Evolutionary conservation across 2,888 invertebrate species (phyloP).

Genomic region (Drosophila kanekoi): DNA sequence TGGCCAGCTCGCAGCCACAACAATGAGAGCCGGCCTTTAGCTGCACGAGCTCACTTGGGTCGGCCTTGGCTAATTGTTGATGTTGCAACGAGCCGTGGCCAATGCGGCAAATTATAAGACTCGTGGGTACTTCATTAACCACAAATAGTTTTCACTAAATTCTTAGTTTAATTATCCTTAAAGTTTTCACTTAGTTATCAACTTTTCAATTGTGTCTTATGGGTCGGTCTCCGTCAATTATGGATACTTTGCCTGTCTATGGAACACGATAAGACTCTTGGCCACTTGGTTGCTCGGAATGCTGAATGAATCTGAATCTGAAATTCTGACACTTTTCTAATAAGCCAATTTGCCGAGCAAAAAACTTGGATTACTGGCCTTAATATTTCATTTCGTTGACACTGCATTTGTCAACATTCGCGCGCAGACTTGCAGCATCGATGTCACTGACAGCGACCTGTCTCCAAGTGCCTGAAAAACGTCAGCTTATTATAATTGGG

Average conservation of each 20-base stretch:
- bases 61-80: conserved; percentile 11
- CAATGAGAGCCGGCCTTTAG: conserved; percentile 1
- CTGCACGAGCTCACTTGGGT: conserved; percentile 51
- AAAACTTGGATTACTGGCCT: conserved; percentile 29
- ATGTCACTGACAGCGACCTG: conserved; percentile 26
- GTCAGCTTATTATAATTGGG: conserved; percentile 46
- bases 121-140: conserved; percentile 47
- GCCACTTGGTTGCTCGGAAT: conserved; percentile 4
- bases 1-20: conserved; percentile 4
- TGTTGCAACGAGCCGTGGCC: conserved; percentile 40
- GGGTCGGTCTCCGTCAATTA: conserved; percentile 3
- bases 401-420: conserved; percentile 56
- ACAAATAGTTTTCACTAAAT: conserved; percentile 24
- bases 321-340: conserved; percentile 40
- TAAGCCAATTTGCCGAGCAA: conserved; percentile 38
- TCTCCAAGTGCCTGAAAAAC: conserved; percentile 20
- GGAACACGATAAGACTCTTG: conserved; percentile 37
- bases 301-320: conserved; percentile 20
- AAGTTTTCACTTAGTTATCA: conserved; percentile 11
- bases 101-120: conserved; percentile 44
- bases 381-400: conserved; percentile 53
- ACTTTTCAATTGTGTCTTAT: conserved; percentile 9
- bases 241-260: conserved; percentile 39
- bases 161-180: background rate
- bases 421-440: conserved; percentile 29